These are phyloP conservation scores for Poecilia picta DNA, from an alignment of 2,797 vertebrate genomes.

Conservation along the genomic window DNA sequence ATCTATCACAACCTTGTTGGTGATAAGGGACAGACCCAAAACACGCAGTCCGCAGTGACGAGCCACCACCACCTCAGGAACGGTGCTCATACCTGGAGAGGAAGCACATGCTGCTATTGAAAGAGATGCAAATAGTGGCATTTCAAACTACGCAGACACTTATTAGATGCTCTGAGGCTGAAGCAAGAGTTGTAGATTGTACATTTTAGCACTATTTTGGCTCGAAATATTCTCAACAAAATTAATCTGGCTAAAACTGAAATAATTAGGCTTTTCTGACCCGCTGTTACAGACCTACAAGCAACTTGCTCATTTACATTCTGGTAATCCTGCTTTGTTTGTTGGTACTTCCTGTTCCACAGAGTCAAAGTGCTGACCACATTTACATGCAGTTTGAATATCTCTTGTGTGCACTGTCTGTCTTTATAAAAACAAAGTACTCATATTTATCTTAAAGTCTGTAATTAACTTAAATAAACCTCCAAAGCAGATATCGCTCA, in stretches of 20 bases:
- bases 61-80: slow-evolving; percentile 88
- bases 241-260: background rate
- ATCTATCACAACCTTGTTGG: slow-evolving; percentile 84
- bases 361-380: background rate
- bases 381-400: slow-evolving; percentile 14
- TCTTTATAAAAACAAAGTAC: background rate
- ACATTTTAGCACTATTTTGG: background rate
- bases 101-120: background rate
- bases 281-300: no score
- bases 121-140: background rate
- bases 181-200: background rate
- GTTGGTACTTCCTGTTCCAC: background rate
- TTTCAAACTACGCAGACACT: background rate
- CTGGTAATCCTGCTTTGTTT: background rate
- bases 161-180: background rate
- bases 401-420: background rate
- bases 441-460: background rate
- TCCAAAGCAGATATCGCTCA: background rate
- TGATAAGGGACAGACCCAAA: slow-evolving; percentile 88
- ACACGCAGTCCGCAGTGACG: slow-evolving; percentile 87
- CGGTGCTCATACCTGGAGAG: slow-evolving; percentile 87
- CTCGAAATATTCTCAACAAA: background rate
- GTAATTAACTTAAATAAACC: background rate
- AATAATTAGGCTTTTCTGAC: background rate
- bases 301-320: background rate